Percentiles rank a stretch among this genome's conserved stretches.
These are phyloP conservation scores for Belonocnema kinseyi DNA, from an alignment of 1,140 invertebrate species.

Conservation along the genomic window DNA sequence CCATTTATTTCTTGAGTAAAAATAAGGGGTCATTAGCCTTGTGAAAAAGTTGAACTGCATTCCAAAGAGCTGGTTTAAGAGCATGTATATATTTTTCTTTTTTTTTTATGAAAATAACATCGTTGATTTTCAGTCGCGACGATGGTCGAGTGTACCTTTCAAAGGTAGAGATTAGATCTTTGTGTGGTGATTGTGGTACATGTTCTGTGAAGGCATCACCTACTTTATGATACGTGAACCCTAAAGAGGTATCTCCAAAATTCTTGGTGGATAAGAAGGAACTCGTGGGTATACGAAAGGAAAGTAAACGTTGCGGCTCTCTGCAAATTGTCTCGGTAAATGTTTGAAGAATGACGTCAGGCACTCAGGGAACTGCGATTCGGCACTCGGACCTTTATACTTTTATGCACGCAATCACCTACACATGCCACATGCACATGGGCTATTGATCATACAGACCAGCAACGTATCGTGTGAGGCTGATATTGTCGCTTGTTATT, in stretches of 20 bases:
- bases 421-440: not conserved
- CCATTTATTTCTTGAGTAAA: too few relatives aligned
- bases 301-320: conserved; percentile 35
- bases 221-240: not conserved
- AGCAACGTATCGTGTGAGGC: not conserved
- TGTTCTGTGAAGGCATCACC: too few relatives aligned
- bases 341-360: conserved; percentile 64
- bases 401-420: conserved; percentile 19
- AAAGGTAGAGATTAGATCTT: too few relatives aligned
- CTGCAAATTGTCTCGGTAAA: conserved; percentile 53
- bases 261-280: conserved; percentile 33
- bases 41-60: too few relatives aligned
- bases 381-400: conserved; percentile 17
- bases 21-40: too few relatives aligned
- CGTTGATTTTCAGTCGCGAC: too few relatives aligned
- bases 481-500: conserved; percentile 1
- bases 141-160: too few relatives aligned
- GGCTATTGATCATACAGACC: conserved; percentile 27
- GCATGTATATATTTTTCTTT: too few relatives aligned
- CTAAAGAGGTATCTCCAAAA: not conserved
- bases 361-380: conserved; percentile 31
- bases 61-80: too few relatives aligned
- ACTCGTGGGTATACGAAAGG: conserved; percentile 18
- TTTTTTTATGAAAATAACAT: too few relatives aligned
- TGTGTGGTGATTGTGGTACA: too few relatives aligned